Percentiles rank a stretch among this genome's conserved stretches.
These are phyloP conservation scores for Pogonophryne albipinna DNA, from an alignment of 2,797 vertebrate genomes.

Conservation along the genomic window DNA sequence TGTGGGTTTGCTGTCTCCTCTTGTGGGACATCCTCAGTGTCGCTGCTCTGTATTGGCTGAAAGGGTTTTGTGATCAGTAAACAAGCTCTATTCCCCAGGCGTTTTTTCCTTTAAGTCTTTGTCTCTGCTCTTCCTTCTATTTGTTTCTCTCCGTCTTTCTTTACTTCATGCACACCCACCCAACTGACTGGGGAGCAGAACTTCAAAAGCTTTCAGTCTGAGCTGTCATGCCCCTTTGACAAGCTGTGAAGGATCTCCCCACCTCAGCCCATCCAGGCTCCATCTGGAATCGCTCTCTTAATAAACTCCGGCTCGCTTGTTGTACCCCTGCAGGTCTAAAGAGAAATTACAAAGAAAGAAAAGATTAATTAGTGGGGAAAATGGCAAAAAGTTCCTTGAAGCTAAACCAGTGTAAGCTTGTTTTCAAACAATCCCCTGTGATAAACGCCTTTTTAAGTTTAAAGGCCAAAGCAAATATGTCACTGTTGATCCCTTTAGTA, in stretches of 20 bases:
- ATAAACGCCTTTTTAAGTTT: background rate
- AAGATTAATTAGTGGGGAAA: background rate
- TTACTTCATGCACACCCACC: slow-evolving; percentile 1
- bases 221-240: slow-evolving; percentile 30
- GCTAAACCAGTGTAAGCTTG: background rate
- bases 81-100: slow-evolving; percentile 33
- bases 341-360: slow-evolving; percentile 21
- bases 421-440: slow-evolving; percentile 2
- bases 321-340: slow-evolving; percentile 32
- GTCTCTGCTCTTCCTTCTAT: background rate
- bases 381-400: background rate
- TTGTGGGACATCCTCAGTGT: slow-evolving; percentile 43
- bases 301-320: slow-evolving; percentile 33
- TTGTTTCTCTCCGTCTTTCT: slow-evolving; percentile 17
- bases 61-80: slow-evolving; percentile 46
- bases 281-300: slow-evolving; percentile 63
- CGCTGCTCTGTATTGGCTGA: slow-evolving; percentile 35
- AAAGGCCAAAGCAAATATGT: slow-evolving; percentile 5
- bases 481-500: too few relatives aligned
- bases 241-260: slow-evolving; percentile 47
- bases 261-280: slow-evolving; percentile 42
- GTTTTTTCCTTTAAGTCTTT: background rate
- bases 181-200: slow-evolving; percentile 14
- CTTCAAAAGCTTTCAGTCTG: background rate
- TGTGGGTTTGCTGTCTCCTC: slow-evolving; percentile 42